Conservation (phyloP, 2,113 vertebrate genomes). For the Pipa parva region DNA sequence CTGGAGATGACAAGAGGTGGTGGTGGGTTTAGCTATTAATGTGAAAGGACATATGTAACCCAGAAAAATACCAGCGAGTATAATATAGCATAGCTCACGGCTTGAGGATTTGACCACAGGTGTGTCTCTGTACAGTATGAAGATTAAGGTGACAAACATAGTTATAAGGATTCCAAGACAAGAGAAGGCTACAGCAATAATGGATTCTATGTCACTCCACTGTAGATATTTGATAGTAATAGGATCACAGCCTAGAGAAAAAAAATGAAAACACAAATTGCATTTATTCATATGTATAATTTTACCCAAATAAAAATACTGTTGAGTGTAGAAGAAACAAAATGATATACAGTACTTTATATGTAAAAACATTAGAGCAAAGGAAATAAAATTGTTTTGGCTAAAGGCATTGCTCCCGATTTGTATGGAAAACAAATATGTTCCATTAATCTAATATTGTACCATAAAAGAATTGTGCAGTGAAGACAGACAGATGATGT, state of each 20-base stretch:
- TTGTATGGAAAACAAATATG: too few relatives aligned
- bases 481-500: too few relatives aligned
- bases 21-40: constrained; percentile 86
- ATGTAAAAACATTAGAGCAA: not conserved
- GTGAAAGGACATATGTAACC: constrained; percentile 97
- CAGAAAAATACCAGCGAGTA: constrained; percentile 91
- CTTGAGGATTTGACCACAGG: constrained; percentile 98
- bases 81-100: constrained; percentile 95
- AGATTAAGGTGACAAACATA: constrained; percentile 94
- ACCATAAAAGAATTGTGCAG: too few relatives aligned
- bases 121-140: constrained; percentile 94
- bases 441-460: too few relatives aligned
- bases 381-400: too few relatives aligned
- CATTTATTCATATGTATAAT: not conserved
- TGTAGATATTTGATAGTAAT: constrained; percentile 86
- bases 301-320: not conserved
- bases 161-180: constrained; percentile 94
- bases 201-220: constrained; percentile 92
- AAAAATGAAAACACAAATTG: constrained; percentile 42
- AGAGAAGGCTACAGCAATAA: constrained; percentile 92
- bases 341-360: not conserved
- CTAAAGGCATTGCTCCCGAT: too few relatives aligned
- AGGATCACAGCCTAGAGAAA: constrained; percentile 76
- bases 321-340: too few relatives aligned
- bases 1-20: constrained; percentile 91